phyloP scores from a whole-genome alignment of 2,888 invertebrate species.

The Epinotia ramella region DNA sequence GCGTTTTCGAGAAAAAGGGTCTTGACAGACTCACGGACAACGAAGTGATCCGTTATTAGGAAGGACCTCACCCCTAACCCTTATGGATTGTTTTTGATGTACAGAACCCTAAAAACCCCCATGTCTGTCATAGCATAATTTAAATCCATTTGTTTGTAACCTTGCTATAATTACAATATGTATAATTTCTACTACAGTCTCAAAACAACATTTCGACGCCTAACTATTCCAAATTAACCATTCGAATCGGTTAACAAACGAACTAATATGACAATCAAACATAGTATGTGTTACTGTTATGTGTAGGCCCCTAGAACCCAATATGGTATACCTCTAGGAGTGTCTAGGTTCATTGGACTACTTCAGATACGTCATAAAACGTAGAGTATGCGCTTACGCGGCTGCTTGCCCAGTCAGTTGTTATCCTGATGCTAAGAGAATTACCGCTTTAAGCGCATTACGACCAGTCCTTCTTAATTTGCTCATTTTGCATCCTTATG shows the following conservation, averaged over 20 bases:
- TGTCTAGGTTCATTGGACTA: constrained; percentile 13
- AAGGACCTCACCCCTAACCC: too few relatives aligned
- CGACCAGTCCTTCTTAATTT: constrained; percentile 37
- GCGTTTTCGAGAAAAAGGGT: too few relatives aligned
- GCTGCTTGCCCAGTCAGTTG: constrained; percentile 31
- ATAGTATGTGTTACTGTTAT: not conserved
- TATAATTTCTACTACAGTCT: too few relatives aligned
- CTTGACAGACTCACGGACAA: too few relatives aligned
- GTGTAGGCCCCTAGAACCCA: not conserved
- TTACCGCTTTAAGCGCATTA: constrained; percentile 47
- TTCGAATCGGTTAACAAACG: not conserved
- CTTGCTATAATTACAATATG: too few relatives aligned
- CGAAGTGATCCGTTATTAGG: too few relatives aligned
- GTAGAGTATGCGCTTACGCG: constrained; percentile 40
- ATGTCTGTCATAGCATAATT: too few relatives aligned
- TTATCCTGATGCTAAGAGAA: constrained; percentile 45
- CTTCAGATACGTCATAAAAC: constrained; percentile 34
- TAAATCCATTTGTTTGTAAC: too few relatives aligned
- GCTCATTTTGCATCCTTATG: constrained; percentile 25
- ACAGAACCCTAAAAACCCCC: too few relatives aligned
- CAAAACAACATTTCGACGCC: too few relatives aligned
- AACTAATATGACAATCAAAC: not conserved
- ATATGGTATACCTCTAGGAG: not conserved
- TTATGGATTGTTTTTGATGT: too few relatives aligned
- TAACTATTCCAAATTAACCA: not conserved